phyloP scores from a whole-genome alignment of 2,797 vertebrate genomes.

The Glyptemys insculpta region DNA sequence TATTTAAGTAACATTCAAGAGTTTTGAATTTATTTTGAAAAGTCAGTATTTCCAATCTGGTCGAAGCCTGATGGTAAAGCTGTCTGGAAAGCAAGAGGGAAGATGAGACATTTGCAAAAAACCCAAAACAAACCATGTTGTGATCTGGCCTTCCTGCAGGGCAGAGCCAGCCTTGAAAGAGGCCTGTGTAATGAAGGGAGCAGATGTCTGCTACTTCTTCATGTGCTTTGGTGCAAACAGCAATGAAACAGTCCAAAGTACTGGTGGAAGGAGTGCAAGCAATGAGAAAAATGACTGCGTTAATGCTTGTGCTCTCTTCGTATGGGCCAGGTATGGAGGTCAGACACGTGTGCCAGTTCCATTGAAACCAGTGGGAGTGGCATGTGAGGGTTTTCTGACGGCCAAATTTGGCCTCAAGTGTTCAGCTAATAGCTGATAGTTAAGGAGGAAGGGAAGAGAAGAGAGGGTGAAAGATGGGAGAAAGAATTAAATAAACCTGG shows the following conservation, averaged over 20 bases:
- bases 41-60: neutral
- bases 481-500: constrained; percentile 19
- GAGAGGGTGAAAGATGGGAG: neutral
- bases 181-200: neutral
- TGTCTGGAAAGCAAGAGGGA: neutral
- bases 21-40: constrained; percentile 57
- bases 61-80: neutral
- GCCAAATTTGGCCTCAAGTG: neutral
- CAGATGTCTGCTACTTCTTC: neutral
- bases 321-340: constrained; percentile 34
- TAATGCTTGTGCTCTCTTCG: constrained; percentile 27
- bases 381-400: neutral
- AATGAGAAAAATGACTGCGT: neutral
- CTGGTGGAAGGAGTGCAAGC: neutral
- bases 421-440: neutral
- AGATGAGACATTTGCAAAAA: neutral
- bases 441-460: neutral
- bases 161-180: neutral
- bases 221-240: neutral
- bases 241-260: neutral
- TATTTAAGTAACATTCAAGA: neutral
- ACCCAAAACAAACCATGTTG: neutral
- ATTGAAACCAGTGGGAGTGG: constrained; percentile 26
- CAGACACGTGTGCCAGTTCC: neutral
- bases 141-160: neutral